phyloP scores from a whole-genome alignment of 2,888 invertebrate species.

The Andrena camellia region DNA sequence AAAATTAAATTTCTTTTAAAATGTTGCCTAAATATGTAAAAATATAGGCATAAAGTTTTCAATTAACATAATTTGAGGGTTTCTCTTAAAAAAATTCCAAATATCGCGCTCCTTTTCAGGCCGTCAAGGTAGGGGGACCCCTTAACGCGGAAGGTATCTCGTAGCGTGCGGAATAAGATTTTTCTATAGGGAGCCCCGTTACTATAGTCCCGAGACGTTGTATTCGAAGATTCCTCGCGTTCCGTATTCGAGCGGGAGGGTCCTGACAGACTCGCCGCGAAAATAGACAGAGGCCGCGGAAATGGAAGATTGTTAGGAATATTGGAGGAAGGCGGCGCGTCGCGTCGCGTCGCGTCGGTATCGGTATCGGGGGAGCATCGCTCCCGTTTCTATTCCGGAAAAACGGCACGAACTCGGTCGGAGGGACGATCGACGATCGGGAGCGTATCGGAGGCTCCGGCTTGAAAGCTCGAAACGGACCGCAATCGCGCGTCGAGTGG shows the following conservation, averaged over 20 bases:
- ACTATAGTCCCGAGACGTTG: background rate
- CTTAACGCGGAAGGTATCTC: no score
- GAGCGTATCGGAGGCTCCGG: conserved; percentile 4
- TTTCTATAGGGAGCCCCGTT: background rate
- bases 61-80: no score
- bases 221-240: background rate
- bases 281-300: conserved; percentile 7
- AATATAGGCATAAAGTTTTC: no score
- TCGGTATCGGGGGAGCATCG: conserved; percentile 7
- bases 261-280: background rate
- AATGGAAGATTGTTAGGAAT: conserved; percentile 14
- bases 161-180: background rate
- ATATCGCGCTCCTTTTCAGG: no score
- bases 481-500: conserved; percentile 7
- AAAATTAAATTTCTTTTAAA: no score
- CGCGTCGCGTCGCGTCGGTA: no score
- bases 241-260: background rate
- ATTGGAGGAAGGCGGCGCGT: conserved; percentile 1
- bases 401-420: background rate
- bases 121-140: no score
- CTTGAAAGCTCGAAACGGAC: conserved; percentile 1
- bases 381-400: background rate
- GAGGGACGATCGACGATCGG: background rate
- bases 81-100: no score
- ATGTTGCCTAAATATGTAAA: no score